Evolutionary conservation across 1,140 invertebrate genomes (phyloP), one percentile per base, ranked within the genome.

Genomic region (Drosophila busckii): DNA sequence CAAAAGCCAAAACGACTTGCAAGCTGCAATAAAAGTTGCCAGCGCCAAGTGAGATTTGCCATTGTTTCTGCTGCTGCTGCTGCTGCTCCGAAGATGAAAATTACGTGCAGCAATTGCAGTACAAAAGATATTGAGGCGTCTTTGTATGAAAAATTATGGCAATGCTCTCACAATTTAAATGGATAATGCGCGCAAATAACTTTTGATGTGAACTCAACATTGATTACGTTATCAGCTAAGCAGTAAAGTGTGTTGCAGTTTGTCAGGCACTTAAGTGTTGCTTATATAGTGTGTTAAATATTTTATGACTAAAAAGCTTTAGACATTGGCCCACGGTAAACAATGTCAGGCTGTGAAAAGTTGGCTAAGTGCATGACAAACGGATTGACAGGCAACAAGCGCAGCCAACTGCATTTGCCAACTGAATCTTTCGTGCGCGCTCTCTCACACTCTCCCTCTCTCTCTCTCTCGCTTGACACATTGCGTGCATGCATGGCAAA

Each of bases 321-420:
- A 13, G 20, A 44, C 38, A 25, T 34, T 28, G 35, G 32, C 13
- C 23, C 37, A 31, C 20, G 17, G 53, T 59, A 44, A 38, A 59
- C 53, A 53, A 25, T 29, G 32, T 41, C 54, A 50, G 46, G 23
- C 31, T 12, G 17, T 19, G 38, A 5, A 44, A 56, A 49, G 29
- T 55, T 53, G 66, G 70, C 71, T 70, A 66, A 78, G 71, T 78
- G 70, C 70, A 76, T 54, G 71, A 66, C 71, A 70, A 78, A 56
- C 71, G 69, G 64, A 45, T 26, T 37, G 38, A 29, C 16, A 44
- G 23, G 13, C 13, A 28, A 37, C 17, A 35, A 59, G 48, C 37
- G 22, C 54, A 41, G 31, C 16, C 55, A 28, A 53, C 49, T 53
- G 28, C 28, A 34, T 42, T 41, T 41, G 22, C 1, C 23, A 32